Evolutionary conservation across 2,888 invertebrate species (phyloP), one percentile per base, ranked within the genome.

Genomic region (Laspeyria flexula): DNA sequence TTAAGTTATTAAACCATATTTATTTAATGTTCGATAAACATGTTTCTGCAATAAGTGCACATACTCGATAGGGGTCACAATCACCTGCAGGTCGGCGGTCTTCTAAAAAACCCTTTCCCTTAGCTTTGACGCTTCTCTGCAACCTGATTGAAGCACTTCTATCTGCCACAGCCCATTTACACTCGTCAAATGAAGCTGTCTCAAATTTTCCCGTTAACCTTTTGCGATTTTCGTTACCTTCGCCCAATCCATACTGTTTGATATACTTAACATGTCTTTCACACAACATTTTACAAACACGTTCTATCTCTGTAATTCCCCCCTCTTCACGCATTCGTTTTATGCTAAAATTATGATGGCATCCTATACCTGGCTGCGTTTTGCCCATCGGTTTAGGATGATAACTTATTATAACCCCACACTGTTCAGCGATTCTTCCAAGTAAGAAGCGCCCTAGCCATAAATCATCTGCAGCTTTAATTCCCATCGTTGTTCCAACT

Each of bases 131-230:
- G 55, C 95, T 95, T 46, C 97, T 94, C n/a, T 98, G 98, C 75
- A 99, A 96, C 67, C 99, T 95, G 77, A 99, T 96, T 71, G 98
- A 98, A 71, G 96, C 96, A 37, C 96, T 97, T 59, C 99, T 96
- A 86, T 98, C 97, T 39, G 98, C 98, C 1, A 98, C 96, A 38
- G 96, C 97, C 79, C 95, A 93, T 63, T 94, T 94, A 85, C 99
- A 99, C 74, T 97, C 96, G 80, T 97, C 96, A 78, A 98, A 99
- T 31, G 96, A 96, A 51, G 98, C 97, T 0, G 99, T 99, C 91
- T 99, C 99, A 88, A 97, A 98, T 77, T 94, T 94, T 37, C 99
- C 99, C 9, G 97, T 99, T 41, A 99, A 93, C 68, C 99, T 95
- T 73, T 99, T 95, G 79, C 96, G 97, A 86, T 99, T 99, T 90